Conservation (phyloP, 2,797 vertebrate genomes). For the Mormyrops attenuatus region DNA sequence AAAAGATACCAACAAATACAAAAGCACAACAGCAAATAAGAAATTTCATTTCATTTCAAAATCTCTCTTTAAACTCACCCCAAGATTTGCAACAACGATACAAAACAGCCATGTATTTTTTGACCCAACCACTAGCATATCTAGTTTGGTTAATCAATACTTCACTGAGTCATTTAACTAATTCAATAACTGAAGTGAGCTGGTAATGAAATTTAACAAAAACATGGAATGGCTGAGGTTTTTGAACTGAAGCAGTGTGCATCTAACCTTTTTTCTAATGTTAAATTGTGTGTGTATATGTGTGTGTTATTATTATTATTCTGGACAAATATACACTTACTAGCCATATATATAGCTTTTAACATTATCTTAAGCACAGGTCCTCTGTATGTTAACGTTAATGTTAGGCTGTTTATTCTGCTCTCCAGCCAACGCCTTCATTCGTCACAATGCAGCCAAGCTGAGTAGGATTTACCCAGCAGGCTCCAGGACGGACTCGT, state of each 20-base stretch:
- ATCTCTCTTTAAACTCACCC: background rate
- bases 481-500: slow-evolving; percentile 87
- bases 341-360: background rate
- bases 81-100: background rate
- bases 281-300: background rate
- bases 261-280: background rate
- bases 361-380: background rate
- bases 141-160: background rate
- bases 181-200: background rate
- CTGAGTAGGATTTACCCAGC: slow-evolving; percentile 90
- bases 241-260: background rate
- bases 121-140: background rate
- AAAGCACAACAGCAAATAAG: background rate
- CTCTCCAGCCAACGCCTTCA: slow-evolving; percentile 61
- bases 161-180: background rate
- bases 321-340: background rate
- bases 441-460: slow-evolving; percentile 80
- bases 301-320: too few relatives aligned
- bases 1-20: too few relatives aligned
- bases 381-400: background rate
- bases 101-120: background rate
- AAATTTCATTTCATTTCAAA: background rate
- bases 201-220: background rate
- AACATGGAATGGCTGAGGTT: background rate
- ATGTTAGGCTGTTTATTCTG: background rate